Evolutionary conservation across 2,113 vertebrate species (phyloP).

Genomic region (Dicerorhinus sumatrensis): DNA sequence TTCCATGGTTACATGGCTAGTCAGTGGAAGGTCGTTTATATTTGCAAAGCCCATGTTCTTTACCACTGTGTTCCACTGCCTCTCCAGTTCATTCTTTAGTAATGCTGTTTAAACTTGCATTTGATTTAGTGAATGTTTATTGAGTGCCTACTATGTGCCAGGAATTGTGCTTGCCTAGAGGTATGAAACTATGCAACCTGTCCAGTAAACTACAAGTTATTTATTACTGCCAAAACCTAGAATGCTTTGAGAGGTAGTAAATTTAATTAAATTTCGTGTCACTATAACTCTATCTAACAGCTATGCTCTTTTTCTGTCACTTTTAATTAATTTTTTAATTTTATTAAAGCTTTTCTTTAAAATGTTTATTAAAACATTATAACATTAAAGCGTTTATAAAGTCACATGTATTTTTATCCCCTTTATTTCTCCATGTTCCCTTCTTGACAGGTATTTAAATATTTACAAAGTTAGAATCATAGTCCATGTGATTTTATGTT

Average conservation of each 20-base stretch:
- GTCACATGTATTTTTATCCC: not conserved
- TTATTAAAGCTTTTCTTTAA: constrained; percentile 56
- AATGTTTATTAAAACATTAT: constrained; percentile 22
- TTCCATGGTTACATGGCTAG: not conserved
- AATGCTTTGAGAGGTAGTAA: not conserved
- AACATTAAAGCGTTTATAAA: constrained; percentile 45
- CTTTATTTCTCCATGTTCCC: not conserved
- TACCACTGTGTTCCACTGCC: not conserved
- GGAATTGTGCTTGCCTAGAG: constrained; percentile 42
- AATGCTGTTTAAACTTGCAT: not conserved
- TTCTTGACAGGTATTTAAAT: not conserved
- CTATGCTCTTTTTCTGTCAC: not conserved
- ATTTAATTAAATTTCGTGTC: not conserved
- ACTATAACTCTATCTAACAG: not conserved
- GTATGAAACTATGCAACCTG: not conserved
- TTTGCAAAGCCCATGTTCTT: not conserved
- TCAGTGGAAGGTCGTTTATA: not conserved
- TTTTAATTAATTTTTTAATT: not conserved
- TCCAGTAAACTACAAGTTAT: not conserved
- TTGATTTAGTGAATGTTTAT: constrained; percentile 2
- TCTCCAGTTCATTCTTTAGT: constrained; percentile 35
- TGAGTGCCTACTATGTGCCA: constrained; percentile 37
- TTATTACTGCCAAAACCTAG: not conserved
- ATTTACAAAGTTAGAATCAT: not conserved
- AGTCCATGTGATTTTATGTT: not conserved